A percentile compares a stretch with the other conserved stretches of the same genome.
Conservation (phyloP, 23 tunicate species). For the Ciona savignyi region DNA sequence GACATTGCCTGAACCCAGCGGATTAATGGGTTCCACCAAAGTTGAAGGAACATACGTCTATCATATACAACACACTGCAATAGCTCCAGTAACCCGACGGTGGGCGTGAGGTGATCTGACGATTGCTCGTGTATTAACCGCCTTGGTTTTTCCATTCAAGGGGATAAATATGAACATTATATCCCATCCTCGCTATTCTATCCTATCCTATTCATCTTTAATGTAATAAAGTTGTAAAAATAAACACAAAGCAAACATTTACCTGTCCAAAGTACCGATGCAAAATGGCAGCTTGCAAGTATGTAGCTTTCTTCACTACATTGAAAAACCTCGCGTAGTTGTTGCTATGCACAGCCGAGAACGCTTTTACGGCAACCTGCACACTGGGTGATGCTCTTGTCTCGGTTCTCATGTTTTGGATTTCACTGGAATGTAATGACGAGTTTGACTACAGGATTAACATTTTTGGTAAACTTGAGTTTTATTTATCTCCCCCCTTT, state of each 20-base stretch:
- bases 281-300: conserved; percentile 62
- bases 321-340: conserved; percentile 74
- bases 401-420: conserved; percentile 35
- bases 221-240: background rate
- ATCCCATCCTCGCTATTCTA: background rate
- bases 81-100: no score
- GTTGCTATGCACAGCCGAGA: conserved; percentile 75
- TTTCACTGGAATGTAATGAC: conserved; percentile 39
- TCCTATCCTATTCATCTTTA: background rate
- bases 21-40: no score
- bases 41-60: no score
- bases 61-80: no score
- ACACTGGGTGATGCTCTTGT: conserved; percentile 32
- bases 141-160: no score
- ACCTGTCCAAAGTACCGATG: conserved; percentile 86
- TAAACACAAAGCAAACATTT: background rate
- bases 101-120: no score
- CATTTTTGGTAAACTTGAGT: no score
- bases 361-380: conserved; percentile 55
- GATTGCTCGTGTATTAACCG: no score
- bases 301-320: conserved; percentile 36
- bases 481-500: no score
- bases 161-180: no score
- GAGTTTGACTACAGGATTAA: no score
- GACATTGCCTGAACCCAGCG: no score